A percentile compares a stretch with the other conserved stretches of the same genome.
phyloP scores from a whole-genome alignment of 2,113 vertebrate genomes.

The Sorex fumeus region DNA sequence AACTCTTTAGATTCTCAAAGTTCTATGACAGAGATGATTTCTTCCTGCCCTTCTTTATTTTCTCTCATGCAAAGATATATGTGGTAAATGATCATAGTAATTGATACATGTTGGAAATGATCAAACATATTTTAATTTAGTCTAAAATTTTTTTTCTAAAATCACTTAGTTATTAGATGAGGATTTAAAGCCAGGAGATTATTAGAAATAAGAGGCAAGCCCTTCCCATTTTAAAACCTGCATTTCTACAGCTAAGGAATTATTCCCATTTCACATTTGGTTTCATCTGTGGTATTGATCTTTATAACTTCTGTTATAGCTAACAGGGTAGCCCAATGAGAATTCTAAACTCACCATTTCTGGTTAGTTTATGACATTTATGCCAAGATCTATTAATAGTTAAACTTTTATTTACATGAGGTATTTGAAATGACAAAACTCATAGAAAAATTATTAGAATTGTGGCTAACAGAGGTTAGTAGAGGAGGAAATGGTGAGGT shows the following conservation, averaged over 20 bases:
- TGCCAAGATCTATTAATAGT: too few relatives aligned
- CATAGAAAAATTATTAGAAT: neutral
- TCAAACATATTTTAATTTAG: neutral
- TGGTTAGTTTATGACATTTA: neutral
- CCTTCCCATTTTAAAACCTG: rapidly evolving
- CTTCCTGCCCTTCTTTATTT: neutral
- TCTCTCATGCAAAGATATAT: neutral
- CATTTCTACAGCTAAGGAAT: neutral
- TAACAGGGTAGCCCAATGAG: neutral
- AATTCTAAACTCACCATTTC: neutral
- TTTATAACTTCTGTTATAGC: neutral
- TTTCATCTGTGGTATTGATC: neutral
- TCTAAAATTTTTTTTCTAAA: neutral
- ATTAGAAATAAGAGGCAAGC: neutral
- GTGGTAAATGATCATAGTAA: neutral
- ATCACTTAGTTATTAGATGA: neutral
- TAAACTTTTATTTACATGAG: neutral
- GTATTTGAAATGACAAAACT: neutral
- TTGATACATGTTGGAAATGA: neutral
- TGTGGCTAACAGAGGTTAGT: neutral
- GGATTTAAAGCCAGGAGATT: neutral
- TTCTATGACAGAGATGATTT: neutral
- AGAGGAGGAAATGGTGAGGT: rapidly evolving
- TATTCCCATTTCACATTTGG: neutral
- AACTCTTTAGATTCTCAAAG: too few relatives aligned